These are phyloP conservation scores for Turdus rufiventris DNA, from an alignment of 2,113 vertebrate genomes.

Conservation along the genomic window DNA sequence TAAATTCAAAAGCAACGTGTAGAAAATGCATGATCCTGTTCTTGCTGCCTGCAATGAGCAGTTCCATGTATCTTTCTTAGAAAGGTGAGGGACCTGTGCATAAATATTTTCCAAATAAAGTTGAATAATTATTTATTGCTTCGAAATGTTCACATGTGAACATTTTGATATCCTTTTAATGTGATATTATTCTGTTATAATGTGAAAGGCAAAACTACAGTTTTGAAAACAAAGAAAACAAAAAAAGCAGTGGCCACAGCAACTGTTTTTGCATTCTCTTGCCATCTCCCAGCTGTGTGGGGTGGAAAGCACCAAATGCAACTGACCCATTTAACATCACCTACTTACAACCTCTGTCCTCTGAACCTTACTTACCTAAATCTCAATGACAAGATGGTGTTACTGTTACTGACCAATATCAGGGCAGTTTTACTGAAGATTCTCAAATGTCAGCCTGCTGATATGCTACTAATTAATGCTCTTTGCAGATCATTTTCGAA, in stretches of 20 bases:
- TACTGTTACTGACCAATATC: neutral
- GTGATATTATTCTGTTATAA: neutral
- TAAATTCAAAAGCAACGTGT: neutral
- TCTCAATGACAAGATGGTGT: neutral
- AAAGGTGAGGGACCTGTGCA: neutral
- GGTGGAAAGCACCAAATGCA: neutral
- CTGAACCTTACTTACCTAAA: neutral
- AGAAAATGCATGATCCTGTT: neutral
- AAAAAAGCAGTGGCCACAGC: neutral
- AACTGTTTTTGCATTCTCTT: neutral
- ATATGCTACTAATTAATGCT: neutral
- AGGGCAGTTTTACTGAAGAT: neutral
- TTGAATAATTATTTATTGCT: neutral
- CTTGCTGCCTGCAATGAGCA: neutral
- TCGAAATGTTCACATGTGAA: rapidly evolving
- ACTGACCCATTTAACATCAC: neutral
- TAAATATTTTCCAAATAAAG: neutral
- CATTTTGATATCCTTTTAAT: neutral
- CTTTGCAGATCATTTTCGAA: neutral
- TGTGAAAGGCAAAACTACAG: neutral
- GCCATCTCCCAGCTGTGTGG: neutral
- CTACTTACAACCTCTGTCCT: neutral
- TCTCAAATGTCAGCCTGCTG: neutral
- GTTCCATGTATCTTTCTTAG: neutral
- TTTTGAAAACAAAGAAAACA: neutral